These are phyloP conservation scores for Steatornis caripensis DNA, from an alignment of 2,113 vertebrate species.

Conservation along the genomic window DNA sequence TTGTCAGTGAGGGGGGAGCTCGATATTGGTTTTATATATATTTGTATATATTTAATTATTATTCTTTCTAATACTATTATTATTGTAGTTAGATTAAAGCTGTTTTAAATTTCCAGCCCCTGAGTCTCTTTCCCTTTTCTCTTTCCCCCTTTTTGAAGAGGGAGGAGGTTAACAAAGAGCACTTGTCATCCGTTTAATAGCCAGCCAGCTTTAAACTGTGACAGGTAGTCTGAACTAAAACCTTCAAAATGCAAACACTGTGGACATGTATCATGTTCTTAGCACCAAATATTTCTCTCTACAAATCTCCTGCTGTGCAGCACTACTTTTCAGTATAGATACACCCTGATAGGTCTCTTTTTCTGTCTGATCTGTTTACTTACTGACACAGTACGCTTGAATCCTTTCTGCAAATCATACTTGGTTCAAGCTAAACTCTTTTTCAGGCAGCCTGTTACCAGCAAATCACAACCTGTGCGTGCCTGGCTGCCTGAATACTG, in stretches of 20 bases:
- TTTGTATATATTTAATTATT: too few relatives aligned
- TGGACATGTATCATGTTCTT: not conserved
- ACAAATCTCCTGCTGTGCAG: not conserved
- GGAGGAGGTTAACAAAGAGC: too few relatives aligned
- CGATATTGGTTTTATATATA: too few relatives aligned
- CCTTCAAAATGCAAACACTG: not conserved
- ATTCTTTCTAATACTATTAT: too few relatives aligned
- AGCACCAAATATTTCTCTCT: not conserved
- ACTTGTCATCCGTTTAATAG: too few relatives aligned
- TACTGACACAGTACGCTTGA: not conserved
- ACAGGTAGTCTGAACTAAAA: not conserved
- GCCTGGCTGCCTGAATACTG: not conserved
- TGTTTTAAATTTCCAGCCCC: too few relatives aligned
- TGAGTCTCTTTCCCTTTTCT: too few relatives aligned
- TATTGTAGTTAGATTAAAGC: too few relatives aligned
- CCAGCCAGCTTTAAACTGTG: too few relatives aligned
- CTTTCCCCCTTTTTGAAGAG: too few relatives aligned
- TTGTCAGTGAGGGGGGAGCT: too few relatives aligned
- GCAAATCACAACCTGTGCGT: not conserved
- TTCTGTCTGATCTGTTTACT: not conserved
- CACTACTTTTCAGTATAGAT: not conserved
- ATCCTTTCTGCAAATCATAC: not conserved
- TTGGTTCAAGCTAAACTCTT: not conserved
- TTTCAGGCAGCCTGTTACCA: not conserved
- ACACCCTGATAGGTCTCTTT: not conserved